Evolutionary conservation across 2,797 vertebrate species (phyloP), one percentile per base, ranked within the genome.

Genomic region (Lagodon rhomboides): DNA sequence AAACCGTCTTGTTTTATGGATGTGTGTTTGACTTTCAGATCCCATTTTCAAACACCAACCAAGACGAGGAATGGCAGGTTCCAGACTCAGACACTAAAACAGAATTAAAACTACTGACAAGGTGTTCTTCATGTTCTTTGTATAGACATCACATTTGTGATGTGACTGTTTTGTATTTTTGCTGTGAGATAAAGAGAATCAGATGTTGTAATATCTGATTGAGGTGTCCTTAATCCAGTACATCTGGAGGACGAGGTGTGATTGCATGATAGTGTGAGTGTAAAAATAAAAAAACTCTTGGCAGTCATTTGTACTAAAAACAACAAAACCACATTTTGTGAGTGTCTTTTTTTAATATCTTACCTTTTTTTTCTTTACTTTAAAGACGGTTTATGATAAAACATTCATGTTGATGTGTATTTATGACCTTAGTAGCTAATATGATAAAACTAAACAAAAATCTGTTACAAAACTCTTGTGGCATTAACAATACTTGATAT

Each of bases 201-300:
- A 5, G 17, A 41, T 66, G 23, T 20, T 71, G 6, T 50, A 12
- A n/a, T 46, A 12, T 51, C 30, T 5, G 5, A 11, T 5, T 15
- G 7, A 41, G 22, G 22, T 5, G 0, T 1, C 17, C 16, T 2
- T 30, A 16, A 2, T 1, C 1, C 5, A 17, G 13, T 44, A 25
- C 34, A 25, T 20, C n/a, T 23, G 4, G 18, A 53, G 51, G 55
- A 46, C 20, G 9, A 13, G 0, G 17, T 67, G 10, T 27, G 4
- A 49, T 18, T 75, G 38, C 47, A 3, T 38, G 5, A 49, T 3
- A 23, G 6, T 18, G 11, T 22, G 34, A 10, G 34, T 16, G 1
- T 17, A 43, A 58, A 65, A 65, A 18, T 15, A 23, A 1, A 3
- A 38, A 34, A 69, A 20, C 10, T 43, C 6, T 15, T 27, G 25